Base-by-base conservation (phyloP, 2,797 vertebrate species). In the Poeciliopsis paucimaculata region DNA sequence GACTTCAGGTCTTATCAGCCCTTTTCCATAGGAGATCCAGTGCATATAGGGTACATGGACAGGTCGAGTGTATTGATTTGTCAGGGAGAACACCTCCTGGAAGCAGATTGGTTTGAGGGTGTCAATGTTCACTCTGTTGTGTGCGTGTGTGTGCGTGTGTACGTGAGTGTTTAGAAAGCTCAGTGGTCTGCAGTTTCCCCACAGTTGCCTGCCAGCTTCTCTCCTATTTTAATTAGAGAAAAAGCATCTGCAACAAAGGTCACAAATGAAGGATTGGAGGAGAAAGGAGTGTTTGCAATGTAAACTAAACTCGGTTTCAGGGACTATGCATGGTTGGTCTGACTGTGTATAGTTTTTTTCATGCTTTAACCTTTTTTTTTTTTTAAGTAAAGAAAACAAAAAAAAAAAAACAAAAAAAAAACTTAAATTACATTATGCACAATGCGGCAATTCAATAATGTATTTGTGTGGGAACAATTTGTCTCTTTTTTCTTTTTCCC, bases 141-240 rank as follows among this genome's bases (percentile, higher is more conserved):
- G 18, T 60, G 72, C 23, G 70, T 41, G 39, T 64, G 18, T 41
- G 18, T 60, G 72, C 43, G 53, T 3, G 36, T 31, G 57, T 43
- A 11, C 53, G 4, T 34, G 57, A 18, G 36, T 39, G 31, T 79
- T 86, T 77, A 62, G 77, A 85, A 89, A 88, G 84, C 84, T 86
- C 84, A 76, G 81, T 73, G 84, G 77, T 91, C 82, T 87, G 85
- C 89, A 91, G 78, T 88, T 90, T 94, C 86, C 76, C 80, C 77
- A 82, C 87, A 85, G 88, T 88, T 88, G 82, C 88, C 91, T 94
- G 94, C 93, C 91, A 94, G 91, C 88, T 86, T 88, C 84, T 84
- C 84, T 81, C 77, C 86, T 85, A 75, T 85, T 93, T 94, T 95
- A 94, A 95, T 94, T 92, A 93, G 87, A 91, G 90, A 90, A 91